A percentile compares a stretch with the other conserved stretches of the same genome.
Conservation (phyloP, 1,140 invertebrate genomes). For the Aphidius gifuensis region DNA sequence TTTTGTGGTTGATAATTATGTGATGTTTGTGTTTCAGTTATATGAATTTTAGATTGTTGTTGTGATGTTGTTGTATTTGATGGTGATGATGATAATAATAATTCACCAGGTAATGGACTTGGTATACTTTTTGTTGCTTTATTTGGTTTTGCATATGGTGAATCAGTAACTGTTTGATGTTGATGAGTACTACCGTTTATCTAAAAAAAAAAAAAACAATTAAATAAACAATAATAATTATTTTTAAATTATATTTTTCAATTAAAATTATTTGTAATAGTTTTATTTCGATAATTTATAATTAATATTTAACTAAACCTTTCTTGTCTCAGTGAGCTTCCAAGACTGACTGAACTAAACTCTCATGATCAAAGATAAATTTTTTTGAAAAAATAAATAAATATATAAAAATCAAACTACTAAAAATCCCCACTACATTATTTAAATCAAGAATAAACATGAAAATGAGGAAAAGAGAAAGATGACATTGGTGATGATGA, state of each 20-base stretch:
- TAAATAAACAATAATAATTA: conserved; percentile 1
- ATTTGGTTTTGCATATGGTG: conserved; percentile 70
- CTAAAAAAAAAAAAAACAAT: conserved; percentile 42
- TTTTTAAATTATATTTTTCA: neutral
- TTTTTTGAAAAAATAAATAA: too few relatives aligned
- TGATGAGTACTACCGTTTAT: conserved; percentile 60
- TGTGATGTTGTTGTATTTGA: neutral
- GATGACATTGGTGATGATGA: conserved; percentile 20
- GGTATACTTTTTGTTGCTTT: conserved; percentile 56
- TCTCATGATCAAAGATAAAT: too few relatives aligned
- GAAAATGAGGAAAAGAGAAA: conserved; percentile 20
- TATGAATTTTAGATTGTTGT: conserved; percentile 45
- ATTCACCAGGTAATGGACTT: conserved; percentile 44
- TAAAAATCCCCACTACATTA: too few relatives aligned
- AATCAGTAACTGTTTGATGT: conserved; percentile 64
- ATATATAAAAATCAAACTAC: too few relatives aligned
- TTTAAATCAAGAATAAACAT: neutral
- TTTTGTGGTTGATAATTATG: conserved; percentile 54
- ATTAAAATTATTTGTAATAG: conserved; percentile 4
- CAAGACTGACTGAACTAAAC: conserved; percentile 22
- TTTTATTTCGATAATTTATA: conserved; percentile 3
- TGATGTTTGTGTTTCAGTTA: conserved; percentile 51
- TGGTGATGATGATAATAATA: neutral
- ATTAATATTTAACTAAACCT: conserved; percentile 4
- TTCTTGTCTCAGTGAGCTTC: conserved; percentile 19